Percentiles rank a stretch among this genome's conserved stretches.
Conservation (phyloP, 2,797 vertebrate species). For the Pempheris klunzingeri region DNA sequence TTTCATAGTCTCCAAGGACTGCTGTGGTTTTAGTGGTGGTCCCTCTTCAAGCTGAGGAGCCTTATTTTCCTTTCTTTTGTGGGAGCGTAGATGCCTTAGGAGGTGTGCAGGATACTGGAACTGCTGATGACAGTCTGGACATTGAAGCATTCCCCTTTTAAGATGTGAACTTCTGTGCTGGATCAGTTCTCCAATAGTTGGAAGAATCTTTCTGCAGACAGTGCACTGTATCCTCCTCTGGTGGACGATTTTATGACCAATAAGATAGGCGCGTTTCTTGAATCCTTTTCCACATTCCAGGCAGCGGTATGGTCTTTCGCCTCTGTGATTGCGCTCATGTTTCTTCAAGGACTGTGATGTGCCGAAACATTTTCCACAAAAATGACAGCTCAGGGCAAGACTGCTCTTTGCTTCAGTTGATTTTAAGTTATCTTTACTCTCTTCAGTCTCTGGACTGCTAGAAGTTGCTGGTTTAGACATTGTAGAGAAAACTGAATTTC, state of each 20-base stretch:
- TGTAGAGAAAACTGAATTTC: constrained; percentile 50
- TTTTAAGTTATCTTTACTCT: constrained; percentile 14
- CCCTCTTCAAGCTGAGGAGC: constrained; percentile 25
- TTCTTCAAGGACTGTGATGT: constrained; percentile 60
- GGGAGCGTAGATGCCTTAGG: constrained; percentile 78
- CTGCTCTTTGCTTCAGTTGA: constrained; percentile 9
- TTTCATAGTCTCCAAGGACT: constrained; percentile 32
- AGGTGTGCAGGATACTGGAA: constrained; percentile 82
- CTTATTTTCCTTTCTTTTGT: constrained; percentile 63
- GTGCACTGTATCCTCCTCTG: constrained; percentile 85
- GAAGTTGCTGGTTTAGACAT: constrained; percentile 18
- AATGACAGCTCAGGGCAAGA: constrained; percentile 68
- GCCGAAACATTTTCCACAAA: constrained; percentile 80
- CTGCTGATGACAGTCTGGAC: constrained; percentile 83
- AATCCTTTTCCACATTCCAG: constrained; percentile 84
- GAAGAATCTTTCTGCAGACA: constrained; percentile 83
- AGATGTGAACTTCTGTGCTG: constrained; percentile 82
- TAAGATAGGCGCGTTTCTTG: constrained; percentile 72
- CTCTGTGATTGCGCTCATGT: constrained; percentile 78
- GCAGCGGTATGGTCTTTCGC: constrained; percentile 83
- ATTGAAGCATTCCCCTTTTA: constrained; percentile 81
- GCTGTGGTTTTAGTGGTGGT: constrained; percentile 22
- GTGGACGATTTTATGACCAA: constrained; percentile 81
- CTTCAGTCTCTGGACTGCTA: constrained; percentile 21
- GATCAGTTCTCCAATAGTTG: constrained; percentile 82